Conservation (phyloP, 1,140 invertebrate genomes). For the Leptinotarsa undecemlineata region DNA sequence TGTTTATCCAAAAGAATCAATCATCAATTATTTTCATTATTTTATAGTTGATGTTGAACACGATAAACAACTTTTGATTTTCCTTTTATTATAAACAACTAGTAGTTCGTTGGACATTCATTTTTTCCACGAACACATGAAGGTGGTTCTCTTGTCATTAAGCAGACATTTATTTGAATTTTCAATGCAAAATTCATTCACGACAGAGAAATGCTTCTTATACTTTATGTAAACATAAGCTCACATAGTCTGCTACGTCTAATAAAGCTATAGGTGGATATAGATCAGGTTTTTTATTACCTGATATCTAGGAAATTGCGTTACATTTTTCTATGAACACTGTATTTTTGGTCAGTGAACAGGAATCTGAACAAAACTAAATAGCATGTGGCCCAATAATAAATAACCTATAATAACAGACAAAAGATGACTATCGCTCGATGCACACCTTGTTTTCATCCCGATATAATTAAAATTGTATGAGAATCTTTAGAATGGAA, state of each 20-base stretch:
- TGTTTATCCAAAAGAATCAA: background rate
- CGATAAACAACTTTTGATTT: conserved; percentile 23
- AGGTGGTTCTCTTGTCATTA: background rate
- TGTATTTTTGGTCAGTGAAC: no score
- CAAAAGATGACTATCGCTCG: no score
- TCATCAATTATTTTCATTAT: background rate
- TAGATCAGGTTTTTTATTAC: no score
- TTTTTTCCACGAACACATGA: conserved; percentile 9
- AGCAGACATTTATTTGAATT: background rate
- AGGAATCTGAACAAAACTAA: no score
- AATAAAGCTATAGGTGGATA: background rate
- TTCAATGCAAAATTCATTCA: background rate
- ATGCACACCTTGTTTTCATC: no score
- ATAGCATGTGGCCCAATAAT: no score
- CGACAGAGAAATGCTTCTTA: background rate
- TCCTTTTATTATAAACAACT: background rate
- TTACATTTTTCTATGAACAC: no score
- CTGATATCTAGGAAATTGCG: no score
- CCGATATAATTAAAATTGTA: no score
- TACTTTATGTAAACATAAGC: background rate
- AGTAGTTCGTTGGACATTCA: conserved; percentile 6
- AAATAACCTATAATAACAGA: no score
- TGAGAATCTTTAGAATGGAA: no score
- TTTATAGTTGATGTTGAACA: conserved; percentile 16
- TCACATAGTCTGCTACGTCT: background rate